Conservation (phyloP, 2,797 vertebrate genomes). For the Cygnus olor region DNA sequence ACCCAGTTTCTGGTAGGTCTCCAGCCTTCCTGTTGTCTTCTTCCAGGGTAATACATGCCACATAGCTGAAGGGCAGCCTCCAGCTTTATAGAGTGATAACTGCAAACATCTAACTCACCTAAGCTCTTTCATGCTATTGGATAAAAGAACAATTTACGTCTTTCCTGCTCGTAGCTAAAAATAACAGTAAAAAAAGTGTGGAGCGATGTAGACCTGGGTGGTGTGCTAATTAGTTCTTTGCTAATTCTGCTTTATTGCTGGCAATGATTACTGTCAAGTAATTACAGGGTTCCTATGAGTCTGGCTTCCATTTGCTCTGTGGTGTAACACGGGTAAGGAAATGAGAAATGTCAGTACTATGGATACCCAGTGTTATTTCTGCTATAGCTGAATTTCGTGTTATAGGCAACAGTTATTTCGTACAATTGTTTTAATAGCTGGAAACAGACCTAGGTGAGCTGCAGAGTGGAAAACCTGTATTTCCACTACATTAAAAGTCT, state of each 20-base stretch:
- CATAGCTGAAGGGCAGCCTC: neutral
- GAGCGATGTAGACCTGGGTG: neutral
- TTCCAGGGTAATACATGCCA: neutral
- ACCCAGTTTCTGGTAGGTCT: neutral
- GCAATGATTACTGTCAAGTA: conserved; percentile 7
- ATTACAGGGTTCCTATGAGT: conserved; percentile 18
- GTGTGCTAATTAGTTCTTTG: conserved; percentile 34
- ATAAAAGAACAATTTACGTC: neutral
- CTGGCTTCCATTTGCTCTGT: conserved; percentile 14
- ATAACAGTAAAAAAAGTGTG: neutral
- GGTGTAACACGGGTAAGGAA: conserved; percentile 1
- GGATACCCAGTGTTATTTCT: conserved; percentile 24
- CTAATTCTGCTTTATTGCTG: conserved; percentile 40
- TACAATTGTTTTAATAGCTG: conserved; percentile 14
- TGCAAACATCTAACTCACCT: neutral
- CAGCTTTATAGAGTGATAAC: neutral
- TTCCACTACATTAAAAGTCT: conserved; percentile 17
- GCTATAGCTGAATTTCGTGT: neutral
- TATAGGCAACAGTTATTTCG: neutral
- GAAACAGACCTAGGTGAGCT: conserved; percentile 10
- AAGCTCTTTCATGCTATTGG: neutral
- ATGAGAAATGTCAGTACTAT: conserved; percentile 7
- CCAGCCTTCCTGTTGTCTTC: conserved; percentile 3
- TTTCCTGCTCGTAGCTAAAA: conserved; percentile 44
- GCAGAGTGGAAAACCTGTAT: conserved; percentile 26